Percentiles rank a stretch among this genome's conserved stretches.
phyloP scores from a whole-genome alignment of 2,113 vertebrate genomes.

The Fregetta grallaria region DNA sequence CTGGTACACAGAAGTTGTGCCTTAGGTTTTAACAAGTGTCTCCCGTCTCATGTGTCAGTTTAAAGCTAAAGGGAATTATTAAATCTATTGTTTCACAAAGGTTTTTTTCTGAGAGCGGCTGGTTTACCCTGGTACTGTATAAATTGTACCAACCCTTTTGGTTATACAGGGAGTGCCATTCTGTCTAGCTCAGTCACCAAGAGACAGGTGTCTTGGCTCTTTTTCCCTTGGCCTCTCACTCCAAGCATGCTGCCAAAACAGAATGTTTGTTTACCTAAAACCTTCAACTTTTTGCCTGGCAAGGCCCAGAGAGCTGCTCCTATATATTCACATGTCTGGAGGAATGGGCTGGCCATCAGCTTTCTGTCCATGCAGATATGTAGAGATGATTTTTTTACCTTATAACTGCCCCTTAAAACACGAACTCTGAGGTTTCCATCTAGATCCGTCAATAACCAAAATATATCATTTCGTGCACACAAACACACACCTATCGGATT shows the following conservation, averaged over 20 bases:
- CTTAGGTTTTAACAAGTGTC: background rate
- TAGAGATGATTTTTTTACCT: background rate
- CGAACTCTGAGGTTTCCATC: background rate
- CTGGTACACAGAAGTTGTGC: background rate
- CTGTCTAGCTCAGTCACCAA: background rate
- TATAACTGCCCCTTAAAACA: background rate
- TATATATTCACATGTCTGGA: background rate
- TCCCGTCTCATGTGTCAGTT: background rate
- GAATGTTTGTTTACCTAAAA: background rate
- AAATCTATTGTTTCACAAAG: background rate
- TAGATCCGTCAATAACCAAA: background rate
- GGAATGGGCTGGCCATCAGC: background rate
- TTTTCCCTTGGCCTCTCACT: background rate
- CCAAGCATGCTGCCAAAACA: background rate
- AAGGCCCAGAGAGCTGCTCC: background rate
- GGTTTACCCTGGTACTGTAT: background rate
- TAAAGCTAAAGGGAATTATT: background rate
- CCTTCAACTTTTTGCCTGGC: background rate
- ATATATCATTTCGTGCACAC: background rate
- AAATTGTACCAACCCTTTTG: background rate
- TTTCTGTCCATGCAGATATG: background rate
- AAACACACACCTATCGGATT: background rate
- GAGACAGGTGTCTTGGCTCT: background rate
- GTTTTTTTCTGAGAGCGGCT: background rate
- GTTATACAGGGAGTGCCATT: background rate